Evolutionary conservation across 2,113 vertebrate genomes (phyloP).

Genomic region (Saimiri boliviensis): DNA sequence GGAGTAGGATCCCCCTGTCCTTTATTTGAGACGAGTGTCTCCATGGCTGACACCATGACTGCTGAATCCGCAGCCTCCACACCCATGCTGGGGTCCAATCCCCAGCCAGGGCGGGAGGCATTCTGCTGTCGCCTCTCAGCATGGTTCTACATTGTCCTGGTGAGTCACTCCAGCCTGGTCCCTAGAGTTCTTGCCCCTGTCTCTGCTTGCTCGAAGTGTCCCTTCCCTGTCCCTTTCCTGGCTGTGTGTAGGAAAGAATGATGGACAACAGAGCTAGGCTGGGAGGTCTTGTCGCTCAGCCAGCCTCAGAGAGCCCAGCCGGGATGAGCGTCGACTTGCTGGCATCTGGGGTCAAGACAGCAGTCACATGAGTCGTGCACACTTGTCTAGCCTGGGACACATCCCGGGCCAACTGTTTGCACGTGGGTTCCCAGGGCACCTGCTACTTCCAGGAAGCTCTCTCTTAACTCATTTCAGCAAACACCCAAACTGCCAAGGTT

Average conservation of each 20-base stretch:
- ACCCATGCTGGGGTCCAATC: background rate
- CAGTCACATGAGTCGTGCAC: background rate
- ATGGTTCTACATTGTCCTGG: background rate
- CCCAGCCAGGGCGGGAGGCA: no score
- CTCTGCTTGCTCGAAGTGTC: background rate
- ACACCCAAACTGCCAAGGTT: background rate
- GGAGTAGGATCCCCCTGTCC: background rate
- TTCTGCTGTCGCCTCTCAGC: background rate
- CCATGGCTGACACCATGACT: background rate
- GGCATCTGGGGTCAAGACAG: slow-evolving; percentile 2
- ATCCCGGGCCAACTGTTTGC: slow-evolving; percentile 17
- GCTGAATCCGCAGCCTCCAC: background rate
- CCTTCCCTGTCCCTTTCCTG: background rate
- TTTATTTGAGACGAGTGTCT: background rate
- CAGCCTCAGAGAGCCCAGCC: background rate
- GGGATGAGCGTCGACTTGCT: background rate
- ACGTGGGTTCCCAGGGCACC: slow-evolving; percentile 56
- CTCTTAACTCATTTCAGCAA: slow-evolving; percentile 3
- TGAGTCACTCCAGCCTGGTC: background rate
- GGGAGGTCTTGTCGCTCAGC: background rate
- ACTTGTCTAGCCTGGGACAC: slow-evolving; percentile 11
- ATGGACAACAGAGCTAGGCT: background rate
- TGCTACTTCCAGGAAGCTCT: background rate
- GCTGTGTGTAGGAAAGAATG: background rate
- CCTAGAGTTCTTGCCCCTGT: background rate